A percentile compares a stretch with the other conserved stretches of the same genome.
Evolutionary conservation across 2,888 invertebrate genomes (phyloP).

Genomic region (Shargacucullia verbasci): DNA sequence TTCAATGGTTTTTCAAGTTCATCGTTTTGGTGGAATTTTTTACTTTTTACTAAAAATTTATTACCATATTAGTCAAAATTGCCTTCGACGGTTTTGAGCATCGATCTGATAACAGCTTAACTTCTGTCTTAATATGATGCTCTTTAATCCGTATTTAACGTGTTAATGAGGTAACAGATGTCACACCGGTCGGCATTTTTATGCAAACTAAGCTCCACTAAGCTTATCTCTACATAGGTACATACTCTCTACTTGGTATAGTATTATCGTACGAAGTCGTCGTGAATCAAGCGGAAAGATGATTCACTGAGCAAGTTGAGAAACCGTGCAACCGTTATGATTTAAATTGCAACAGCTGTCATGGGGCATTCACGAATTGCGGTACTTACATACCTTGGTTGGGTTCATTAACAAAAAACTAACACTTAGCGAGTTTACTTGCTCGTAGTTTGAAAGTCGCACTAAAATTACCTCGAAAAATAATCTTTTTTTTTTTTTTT

Average conservation of each 20-base stretch:
- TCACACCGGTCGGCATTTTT: conserved; percentile 52
- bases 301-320: conserved; percentile 80
- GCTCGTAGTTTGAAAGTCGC: neutral
- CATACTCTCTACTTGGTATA: conserved; percentile 31
- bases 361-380: conserved; percentile 78
- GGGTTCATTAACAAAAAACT: conserved; percentile 51
- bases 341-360: conserved; percentile 84
- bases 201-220: conserved; percentile 52
- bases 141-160: conserved; percentile 33
- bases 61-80: neutral
- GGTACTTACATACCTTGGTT: conserved; percentile 77
- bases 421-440: neutral
- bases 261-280: conserved; percentile 54
- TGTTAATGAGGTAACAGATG: conserved; percentile 47
- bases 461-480: too few species aligned
- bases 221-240: conserved; percentile 54
- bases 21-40: conserved; percentile 14
- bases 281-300: conserved; percentile 85
- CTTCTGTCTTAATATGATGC: conserved; percentile 20
- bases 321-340: conserved; percentile 83
- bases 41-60: conserved; percentile 5
- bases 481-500: too few species aligned
- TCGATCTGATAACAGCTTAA: conserved; percentile 19
- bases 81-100: conserved; percentile 17
- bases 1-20: conserved; percentile 9